Base-by-base conservation (phyloP, 2,888 invertebrate genomes). In the Tipula vernalis region DNA sequence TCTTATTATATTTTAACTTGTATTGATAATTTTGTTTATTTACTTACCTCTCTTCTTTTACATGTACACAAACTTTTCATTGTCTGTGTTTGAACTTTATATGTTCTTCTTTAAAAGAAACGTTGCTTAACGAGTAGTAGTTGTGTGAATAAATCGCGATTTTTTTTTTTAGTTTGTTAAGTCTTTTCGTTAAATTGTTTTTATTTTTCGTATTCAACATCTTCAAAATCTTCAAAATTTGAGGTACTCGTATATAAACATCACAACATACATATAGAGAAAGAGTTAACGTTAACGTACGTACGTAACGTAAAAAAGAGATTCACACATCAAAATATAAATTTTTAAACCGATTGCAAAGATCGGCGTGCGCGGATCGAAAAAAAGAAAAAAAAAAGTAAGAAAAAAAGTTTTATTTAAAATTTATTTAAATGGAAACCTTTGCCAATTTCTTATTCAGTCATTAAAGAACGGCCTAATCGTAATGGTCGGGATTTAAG, bases 281-380 rank as follows among this genome's bases (percentile, higher is more conserved):
- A 71, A 71, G 71, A 71, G 71, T 28, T 71, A 71, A 71, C 71
- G 13, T 71, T 71, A 28, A 28, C 10, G 28, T 71, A 71, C 71
- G 71, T 18, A 71, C 71, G 71, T 71, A 71, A 71, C 71, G 28
- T 28, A 71, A 71, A 71, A 28, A 71, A 84, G 41, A 84, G 84
- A 84, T 84, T 84, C 41, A 84, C 84, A 84, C 84, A 84, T 84
- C 36, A 84, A 84, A 39, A 71, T 71, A 28, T 71, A 71, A 28
- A 28, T 71, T 28, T 28, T 84, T 84, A 39, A 84, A 84, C 36
- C 84, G 84, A 84, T 84, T 41, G 84, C 84, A 15, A 84, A 84
- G 84, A 84, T 84, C 84, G 84, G 84, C 84, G 84, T 84, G 84
- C 41, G 84, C 84, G 84, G 84, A 84, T 84, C 84, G 39, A 15